Evolutionary conservation across 1,140 invertebrate genomes (phyloP), one percentile per base, ranked within the genome.

Genomic region (Pogonognathellus flavescens): DNA sequence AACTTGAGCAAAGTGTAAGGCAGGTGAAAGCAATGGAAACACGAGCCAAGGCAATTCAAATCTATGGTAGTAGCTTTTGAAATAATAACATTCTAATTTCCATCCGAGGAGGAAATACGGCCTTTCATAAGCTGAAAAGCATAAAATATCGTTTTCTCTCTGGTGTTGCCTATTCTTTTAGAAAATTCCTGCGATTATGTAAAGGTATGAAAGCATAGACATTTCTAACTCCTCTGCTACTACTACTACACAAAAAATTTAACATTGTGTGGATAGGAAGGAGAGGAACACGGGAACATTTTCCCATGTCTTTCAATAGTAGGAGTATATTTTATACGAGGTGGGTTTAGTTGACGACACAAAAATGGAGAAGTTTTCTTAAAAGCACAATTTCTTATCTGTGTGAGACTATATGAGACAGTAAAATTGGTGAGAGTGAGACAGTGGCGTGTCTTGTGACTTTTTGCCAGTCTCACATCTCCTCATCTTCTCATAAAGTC

Each of bases 71-170:
- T 49, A 7, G n/a, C 70, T 76, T 41, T 76, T 76, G 70, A 76
- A 76, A 76, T 76, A 76, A 76, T 76, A 76, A 76, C 41, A n/a
- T 76, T 76, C 70, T 76, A 76, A 76, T 76, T 76, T 76, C 70
- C 70, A 18, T 76, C 31, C n/a, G 53, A 76, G 70, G 49, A 76
- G 16, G 41, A 31, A 31, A 76, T 76, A 76, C 49, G 31, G 41
- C 41, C 41, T 50, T 31, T 50, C 31, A 16, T 31, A 49, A 76
- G 18, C 22, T 41, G 25, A 76, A 76, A 76, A 72, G 31, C 11
- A 16, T 31, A 8, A n/a, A 72, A 49, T 50, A 76, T 18, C n/a
- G 8, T 50, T 49, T 13, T n/a, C 53, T n/a, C n/a, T 14, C n/a
- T 57, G 11, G 53, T n/a, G 53, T 57, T 57, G 11, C 53, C n/a